Evolutionary conservation across 2,113 vertebrate genomes (phyloP), one percentile per base, ranked within the genome.

Genomic region (Xenopus laevis): DNA sequence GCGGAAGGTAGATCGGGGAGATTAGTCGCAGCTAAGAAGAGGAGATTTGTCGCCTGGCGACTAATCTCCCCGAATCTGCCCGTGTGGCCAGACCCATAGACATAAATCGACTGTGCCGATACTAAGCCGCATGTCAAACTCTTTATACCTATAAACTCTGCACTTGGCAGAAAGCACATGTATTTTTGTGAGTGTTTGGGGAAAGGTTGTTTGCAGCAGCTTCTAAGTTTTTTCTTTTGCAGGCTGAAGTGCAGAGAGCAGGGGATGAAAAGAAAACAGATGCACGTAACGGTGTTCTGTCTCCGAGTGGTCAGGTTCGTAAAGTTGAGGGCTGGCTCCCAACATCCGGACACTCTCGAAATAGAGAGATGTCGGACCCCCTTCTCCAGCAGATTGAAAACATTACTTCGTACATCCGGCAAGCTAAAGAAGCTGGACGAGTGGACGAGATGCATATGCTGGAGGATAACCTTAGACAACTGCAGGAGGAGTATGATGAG

Each of bases 331-430:
- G 97, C 44, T 99, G 97, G 96, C 84, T 99, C 71, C 94, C 97
- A 0, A 92, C 93, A 0, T 89, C 95, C 0, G 92, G 88, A 58
- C 75, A 87, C 0, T 83, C 81, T 0, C 85, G 84, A 11, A 81
- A 87, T 4, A 82, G 79, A 0, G 90, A 95, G 81, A 84, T 87
- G 65, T 87, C 93, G 0, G 96, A 99, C 82, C 97, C 97, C 0
- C 93, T 99, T 11, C 93, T 99, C 46, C 97, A 99, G 85, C 97
- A 99, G 87, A 98, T 99, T 7, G 86, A 93, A 72, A 99, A 98
- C 81, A 98, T 99, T 62, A 92, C 93, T 1, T 98, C 94, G 0
- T 99, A 95, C 60, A 91, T 98, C 68, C 85, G 87, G 62, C 97
- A 98, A 85, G 97, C 97, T 2, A 87, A 88, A 20, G 89, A 89